A percentile compares a stretch with the other conserved stretches of the same genome.
phyloP scores from a whole-genome alignment of 2,888 invertebrate genomes.

The Tipula helvola region DNA sequence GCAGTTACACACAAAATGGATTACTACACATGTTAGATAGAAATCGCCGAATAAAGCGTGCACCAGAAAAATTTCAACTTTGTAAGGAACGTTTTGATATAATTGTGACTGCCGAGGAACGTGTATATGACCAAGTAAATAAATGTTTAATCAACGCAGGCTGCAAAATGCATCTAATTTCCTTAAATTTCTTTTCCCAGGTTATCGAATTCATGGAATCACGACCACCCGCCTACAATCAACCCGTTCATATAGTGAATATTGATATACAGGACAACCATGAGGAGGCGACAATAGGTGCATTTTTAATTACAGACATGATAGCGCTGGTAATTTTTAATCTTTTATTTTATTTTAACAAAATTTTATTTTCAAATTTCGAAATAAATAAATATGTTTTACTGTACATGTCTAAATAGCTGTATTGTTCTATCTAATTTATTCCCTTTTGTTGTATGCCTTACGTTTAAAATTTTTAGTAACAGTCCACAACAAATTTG shows the following conservation, averaged over 20 bases:
- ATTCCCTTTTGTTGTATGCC: background rate
- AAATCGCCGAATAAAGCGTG: constrained; percentile 86
- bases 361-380: background rate
- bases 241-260: constrained; percentile 92
- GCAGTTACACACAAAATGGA: constrained; percentile 92
- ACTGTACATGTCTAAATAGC: background rate
- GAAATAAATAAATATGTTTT: background rate
- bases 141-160: background rate
- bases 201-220: constrained; percentile 87
- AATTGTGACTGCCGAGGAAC: constrained; percentile 92
- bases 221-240: constrained; percentile 63
- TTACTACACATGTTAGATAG: constrained; percentile 95
- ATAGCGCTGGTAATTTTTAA: constrained; percentile 58
- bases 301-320: constrained; percentile 94
- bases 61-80: constrained; percentile 89
- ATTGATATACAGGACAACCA: constrained; percentile 99
- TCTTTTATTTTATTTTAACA: background rate
- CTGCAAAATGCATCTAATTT: background rate
- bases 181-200: constrained; percentile 30
- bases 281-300: constrained; percentile 97
- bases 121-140: constrained; percentile 83
- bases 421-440: background rate
- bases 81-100: constrained; percentile 86
- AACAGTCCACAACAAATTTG: background rate
- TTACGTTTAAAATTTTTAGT: background rate